phyloP scores from a whole-genome alignment of 2,888 invertebrate species.

The Zootermopsis nevadensis region DNA sequence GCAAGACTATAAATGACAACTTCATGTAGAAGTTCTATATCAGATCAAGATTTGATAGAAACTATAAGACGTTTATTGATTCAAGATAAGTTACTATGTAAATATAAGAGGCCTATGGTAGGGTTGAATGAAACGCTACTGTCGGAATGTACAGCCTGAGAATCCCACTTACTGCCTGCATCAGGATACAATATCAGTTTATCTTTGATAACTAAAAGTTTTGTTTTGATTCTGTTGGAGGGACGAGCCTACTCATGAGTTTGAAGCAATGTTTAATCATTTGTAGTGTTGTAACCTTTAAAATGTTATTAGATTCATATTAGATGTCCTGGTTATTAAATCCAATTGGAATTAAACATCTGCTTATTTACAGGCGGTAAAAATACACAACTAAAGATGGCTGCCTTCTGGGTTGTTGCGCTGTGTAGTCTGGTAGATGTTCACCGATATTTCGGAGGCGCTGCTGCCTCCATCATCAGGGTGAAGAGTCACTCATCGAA shows the following conservation, averaged over 20 bases:
- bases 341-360: neutral
- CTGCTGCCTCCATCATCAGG: too few species aligned
- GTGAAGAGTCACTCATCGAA: too few species aligned
- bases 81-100: slow-evolving; percentile 2
- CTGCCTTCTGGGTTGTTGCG: too few species aligned
- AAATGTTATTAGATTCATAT: neutral
- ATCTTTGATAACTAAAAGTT: neutral
- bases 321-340: neutral
- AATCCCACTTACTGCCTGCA: neutral
- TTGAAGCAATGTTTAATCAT: neutral
- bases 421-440: too few species aligned
- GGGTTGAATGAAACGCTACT: neutral
- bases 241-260: too few species aligned
- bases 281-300: neutral
- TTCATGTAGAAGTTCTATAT: neutral
- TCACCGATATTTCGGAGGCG: too few species aligned
- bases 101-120: neutral
- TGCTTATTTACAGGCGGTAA: neutral
- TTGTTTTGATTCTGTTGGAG: neutral
- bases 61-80: slow-evolving; percentile 6
- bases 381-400: too few species aligned
- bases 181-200: neutral
- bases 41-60: neutral
- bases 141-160: slow-evolving; percentile 5
- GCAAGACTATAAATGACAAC: neutral